Percentiles rank a stretch among this genome's conserved stretches.
Conservation (phyloP, 2,797 vertebrate species). For the Anolis apletophallus region DNA sequence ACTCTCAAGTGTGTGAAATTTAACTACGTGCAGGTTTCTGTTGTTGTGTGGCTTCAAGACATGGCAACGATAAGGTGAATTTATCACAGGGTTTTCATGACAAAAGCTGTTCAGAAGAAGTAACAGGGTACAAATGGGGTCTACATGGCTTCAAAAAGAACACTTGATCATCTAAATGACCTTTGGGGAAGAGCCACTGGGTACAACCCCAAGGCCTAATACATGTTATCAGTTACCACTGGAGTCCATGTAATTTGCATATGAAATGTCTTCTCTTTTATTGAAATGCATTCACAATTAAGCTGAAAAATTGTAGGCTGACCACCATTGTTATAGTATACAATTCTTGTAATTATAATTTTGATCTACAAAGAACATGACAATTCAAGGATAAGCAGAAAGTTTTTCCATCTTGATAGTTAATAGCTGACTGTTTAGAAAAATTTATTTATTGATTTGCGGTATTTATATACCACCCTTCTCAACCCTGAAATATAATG, state of each 20-base stretch:
- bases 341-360: constrained; percentile 4
- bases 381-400: not conserved
- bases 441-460: too few species aligned
- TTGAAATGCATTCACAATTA: not conserved
- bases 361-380: not conserved
- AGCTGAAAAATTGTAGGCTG: constrained; percentile 7
- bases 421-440: not conserved
- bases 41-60: too few species aligned
- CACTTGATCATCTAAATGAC: not conserved
- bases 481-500: too few species aligned
- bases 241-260: not conserved
- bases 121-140: not conserved
- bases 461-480: too few species aligned
- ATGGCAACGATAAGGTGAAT: too few species aligned
- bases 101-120: too few species aligned
- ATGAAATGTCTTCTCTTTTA: not conserved
- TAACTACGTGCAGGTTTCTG: too few species aligned
- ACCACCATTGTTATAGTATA: not conserved
- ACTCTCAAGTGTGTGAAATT: not conserved
- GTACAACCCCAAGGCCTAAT: not conserved
- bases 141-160: not conserved
- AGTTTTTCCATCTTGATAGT: not conserved
- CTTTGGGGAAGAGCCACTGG: not conserved
- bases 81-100: too few species aligned
- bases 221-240: not conserved